A percentile compares a stretch with the other conserved stretches of the same genome.
phyloP scores from a whole-genome alignment of 2,888 invertebrate species.

The Cryptocephalus primarius region DNA sequence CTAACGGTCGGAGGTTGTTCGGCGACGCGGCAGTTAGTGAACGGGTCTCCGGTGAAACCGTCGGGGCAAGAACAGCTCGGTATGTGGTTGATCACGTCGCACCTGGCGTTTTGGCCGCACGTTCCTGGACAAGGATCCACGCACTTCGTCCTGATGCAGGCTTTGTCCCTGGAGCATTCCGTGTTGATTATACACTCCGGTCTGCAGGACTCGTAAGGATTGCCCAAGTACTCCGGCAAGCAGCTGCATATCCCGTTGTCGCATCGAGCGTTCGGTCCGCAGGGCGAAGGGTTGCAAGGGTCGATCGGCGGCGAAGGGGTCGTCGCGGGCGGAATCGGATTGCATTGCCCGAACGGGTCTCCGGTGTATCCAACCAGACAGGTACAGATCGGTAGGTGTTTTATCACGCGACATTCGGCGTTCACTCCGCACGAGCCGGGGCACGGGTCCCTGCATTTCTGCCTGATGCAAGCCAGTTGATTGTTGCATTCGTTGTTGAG shows the following conservation, averaged over 20 bases:
- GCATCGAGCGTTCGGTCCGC: conserved; percentile 63
- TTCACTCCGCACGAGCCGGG: conserved; percentile 73
- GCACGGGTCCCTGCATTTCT: conserved; percentile 74
- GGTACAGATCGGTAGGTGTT: conserved; percentile 72
- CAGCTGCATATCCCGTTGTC: conserved; percentile 53
- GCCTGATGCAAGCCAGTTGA: conserved; percentile 64
- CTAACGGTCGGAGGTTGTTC: conserved; percentile 17
- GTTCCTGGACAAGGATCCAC: conserved; percentile 58
- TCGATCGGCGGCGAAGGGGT: conserved; percentile 38
- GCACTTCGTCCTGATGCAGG: conserved; percentile 59
- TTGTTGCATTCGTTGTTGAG: conserved; percentile 71
- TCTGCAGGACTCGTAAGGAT: conserved; percentile 56
- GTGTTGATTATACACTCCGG: conserved; percentile 60
- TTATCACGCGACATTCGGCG: conserved; percentile 65
- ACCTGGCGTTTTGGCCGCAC: conserved; percentile 58
- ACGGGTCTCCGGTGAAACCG: conserved; percentile 52
- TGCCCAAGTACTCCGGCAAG: conserved; percentile 50
- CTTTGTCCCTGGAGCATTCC: conserved; percentile 53
- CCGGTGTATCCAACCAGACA: conserved; percentile 66
- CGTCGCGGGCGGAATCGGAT: conserved; percentile 38
- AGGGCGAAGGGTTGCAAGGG: conserved; percentile 62
- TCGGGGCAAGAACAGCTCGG: conserved; percentile 61
- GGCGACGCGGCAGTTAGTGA: conserved; percentile 25
- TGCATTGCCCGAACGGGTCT: conserved; percentile 71
- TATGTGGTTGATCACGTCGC: conserved; percentile 61